Base-by-base conservation (phyloP, 2,797 vertebrate genomes). In the Pantherophis vulpinus region DNA sequence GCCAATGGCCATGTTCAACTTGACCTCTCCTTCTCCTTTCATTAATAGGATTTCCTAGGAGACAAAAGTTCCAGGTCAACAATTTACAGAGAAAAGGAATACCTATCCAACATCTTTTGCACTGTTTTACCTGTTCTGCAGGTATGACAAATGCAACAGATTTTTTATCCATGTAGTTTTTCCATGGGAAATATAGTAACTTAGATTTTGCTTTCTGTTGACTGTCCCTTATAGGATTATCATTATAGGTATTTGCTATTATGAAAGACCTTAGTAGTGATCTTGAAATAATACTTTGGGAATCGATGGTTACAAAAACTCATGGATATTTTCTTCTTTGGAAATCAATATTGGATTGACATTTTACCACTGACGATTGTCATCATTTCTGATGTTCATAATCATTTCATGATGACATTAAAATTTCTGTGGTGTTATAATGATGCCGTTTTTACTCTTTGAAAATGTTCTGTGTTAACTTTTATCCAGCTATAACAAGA, bases 1-100 rank as follows among this genome's bases (percentile, higher is more conserved):
- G 91, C 99, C 99, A 20, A 99, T 98, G 2, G 99, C 98, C 98
- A 99, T 98, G 92, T 99, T 99, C 95, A 99, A 96, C 95, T 99
- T 99, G 79, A 99, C 99, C 92, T 99, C 99, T 4, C 99, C 99
- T 37, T 99, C 99, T 0, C 99, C 99, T 96, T 99, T 99, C 98
- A 99, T 98, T 92, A 99, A 97, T 90, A 99, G 97, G 94, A 99
- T 98, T 66, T 99, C 99, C 99, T 99, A 74, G 14, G 54, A 92
- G 54, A 70, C 13, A 94, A 95, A 95, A 92, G 93, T 94, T 89
- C 51, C 95, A 91, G 63, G 89, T 14, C 32, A 94, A 51, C 1
- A 86, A 23, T 55, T 86, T 94, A 90, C n/a, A 94, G 58, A 20
- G 37, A 63, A 94, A 88, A 93, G 90, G 54, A 70, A 61, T 83